phyloP scores from a whole-genome alignment of 2,797 vertebrate species.

The Mormyrus hasselquistii region DNA sequence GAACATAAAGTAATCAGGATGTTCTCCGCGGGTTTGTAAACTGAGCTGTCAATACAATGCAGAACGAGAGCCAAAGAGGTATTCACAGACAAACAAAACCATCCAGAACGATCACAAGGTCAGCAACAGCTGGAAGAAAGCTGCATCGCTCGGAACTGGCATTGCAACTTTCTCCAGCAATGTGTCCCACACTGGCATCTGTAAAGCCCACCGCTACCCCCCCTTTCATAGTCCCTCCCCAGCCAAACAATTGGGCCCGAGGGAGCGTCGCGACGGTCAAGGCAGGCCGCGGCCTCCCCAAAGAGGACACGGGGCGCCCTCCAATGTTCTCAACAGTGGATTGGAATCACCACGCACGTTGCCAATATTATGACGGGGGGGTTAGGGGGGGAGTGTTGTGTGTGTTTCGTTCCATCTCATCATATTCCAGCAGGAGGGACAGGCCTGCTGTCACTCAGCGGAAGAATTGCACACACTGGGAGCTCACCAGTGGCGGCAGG shows the following conservation, averaged over 20 bases:
- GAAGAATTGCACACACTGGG: conserved; percentile 38
- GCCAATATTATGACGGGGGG: not conserved
- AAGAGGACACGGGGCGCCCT: not conserved
- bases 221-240: not conserved
- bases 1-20: not conserved
- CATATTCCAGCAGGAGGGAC: conserved; percentile 38
- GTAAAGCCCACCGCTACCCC: not conserved
- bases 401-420: conserved; percentile 30
- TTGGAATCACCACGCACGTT: not conserved
- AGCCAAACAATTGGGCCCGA: not conserved
- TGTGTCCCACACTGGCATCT: conserved; percentile 2
- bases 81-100: not conserved
- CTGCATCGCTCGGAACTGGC: not conserved
- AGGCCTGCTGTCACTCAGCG: conserved; percentile 42
- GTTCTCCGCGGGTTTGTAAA: not conserved
- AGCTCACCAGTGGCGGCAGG: conserved; percentile 38
- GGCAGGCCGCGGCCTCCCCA: not conserved
- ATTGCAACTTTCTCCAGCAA: not conserved
- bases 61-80: not conserved
- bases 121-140: not conserved
- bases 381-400: conserved; percentile 29
- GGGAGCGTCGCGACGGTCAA: not conserved
- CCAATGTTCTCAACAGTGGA: not conserved
- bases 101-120: not conserved
- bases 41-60: not conserved